Base-by-base conservation (phyloP, 2,888 invertebrate species). In the Drosophila lutescens region DNA sequence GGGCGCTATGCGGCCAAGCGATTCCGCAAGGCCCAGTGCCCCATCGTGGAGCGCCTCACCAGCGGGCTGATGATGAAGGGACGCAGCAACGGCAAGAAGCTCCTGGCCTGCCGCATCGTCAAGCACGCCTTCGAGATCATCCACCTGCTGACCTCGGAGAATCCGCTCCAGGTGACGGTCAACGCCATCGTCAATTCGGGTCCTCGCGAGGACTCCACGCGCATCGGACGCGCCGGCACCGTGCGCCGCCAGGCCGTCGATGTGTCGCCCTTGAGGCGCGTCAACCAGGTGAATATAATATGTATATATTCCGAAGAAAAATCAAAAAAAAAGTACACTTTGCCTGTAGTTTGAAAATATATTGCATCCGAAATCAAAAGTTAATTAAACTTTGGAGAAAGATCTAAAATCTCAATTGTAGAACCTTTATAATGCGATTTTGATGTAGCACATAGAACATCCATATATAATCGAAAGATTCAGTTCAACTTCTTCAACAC, bases 11-110 rank as follows among this genome's bases (percentile, higher is more conserved):
- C 98, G 15, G 97, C 98, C 63, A 99, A 99, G 93, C 95, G 99
- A 78, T 99, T 99, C 94, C 95, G 99, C 73, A 99, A 99, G 93
- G 99, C 99, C 49, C 98, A 99, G 91, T 99, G 99, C 92, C 99
- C 99, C 10, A 99, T 99, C 91, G 99, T 99, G 62, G 99, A 99
- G 93, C 96, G 99, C 90, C 94, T 99, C 68, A 97, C 98, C 58
- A 98, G 98, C 92, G 98, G 98, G 0, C 93, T 99, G 84, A 99
- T 99, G 99, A 99, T 99, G 99, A 99, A 99, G 92, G 99, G 99
- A 9, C 95, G 99, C 83, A 99, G 99, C 93, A 99, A 99, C 92
- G 99, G 99, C 91, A 99, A 99, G 93, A 99, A 99, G 93, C 93
- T 99, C 75, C 97, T 99, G 97, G 97, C 99, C 54, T 98, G 99